A percentile compares a stretch with the other conserved stretches of the same genome.
phyloP scores from a whole-genome alignment of 2,113 vertebrate species.

The Sturnus vulgaris region DNA sequence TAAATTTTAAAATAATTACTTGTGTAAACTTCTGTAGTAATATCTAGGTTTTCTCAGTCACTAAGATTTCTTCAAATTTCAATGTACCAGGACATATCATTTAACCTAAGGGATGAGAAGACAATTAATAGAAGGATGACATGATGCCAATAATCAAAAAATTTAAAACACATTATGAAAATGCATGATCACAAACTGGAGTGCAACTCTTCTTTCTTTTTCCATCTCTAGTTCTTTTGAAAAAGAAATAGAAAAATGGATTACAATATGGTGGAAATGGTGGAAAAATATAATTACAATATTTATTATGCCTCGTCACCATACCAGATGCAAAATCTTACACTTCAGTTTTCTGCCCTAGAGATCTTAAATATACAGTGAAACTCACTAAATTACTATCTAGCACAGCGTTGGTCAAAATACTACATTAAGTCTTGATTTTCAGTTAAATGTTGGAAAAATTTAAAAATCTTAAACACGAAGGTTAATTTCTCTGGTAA shows the following conservation, averaged over 20 bases:
- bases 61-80: not conserved
- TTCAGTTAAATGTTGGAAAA: not conserved
- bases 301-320: not conserved
- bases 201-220: not conserved
- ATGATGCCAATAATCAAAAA: not conserved
- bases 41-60: not conserved
- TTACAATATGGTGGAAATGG: not conserved
- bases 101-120: not conserved
- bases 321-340: not conserved
- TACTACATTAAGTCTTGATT: not conserved
- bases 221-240: not conserved
- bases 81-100: not conserved
- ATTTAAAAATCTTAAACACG: not conserved
- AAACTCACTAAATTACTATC: not conserved
- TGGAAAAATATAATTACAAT: not conserved
- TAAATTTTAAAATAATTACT: not conserved
- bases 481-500: not conserved
- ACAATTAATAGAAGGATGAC: not conserved
- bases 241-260: not conserved
- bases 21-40: not conserved
- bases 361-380: not conserved
- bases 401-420: not conserved
- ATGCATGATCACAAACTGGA: not conserved
- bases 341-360: not conserved
- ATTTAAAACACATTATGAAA: not conserved